Evolutionary conservation across 1,140 invertebrate species (phyloP).

Genomic region (Conopomorpha cramerella): DNA sequence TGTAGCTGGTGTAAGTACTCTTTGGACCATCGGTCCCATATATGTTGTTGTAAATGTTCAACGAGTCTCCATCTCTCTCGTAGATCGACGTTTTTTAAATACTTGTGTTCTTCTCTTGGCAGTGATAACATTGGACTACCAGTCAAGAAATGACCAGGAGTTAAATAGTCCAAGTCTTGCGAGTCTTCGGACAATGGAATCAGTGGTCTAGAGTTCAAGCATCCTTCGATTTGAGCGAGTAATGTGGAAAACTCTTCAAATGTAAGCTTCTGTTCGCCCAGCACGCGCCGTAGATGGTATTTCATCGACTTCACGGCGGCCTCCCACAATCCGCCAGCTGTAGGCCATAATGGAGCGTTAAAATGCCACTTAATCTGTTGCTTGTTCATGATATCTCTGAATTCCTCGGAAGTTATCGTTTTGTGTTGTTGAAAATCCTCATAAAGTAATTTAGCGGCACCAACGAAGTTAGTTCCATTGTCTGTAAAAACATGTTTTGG

Average conservation of each 20-base stretch:
- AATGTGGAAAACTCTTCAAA: constrained; percentile 12
- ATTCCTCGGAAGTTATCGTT: too few relatives aligned
- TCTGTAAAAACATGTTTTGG: background rate
- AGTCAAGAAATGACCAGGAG: constrained; percentile 5
- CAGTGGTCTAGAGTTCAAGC: constrained; percentile 16
- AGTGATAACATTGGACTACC: constrained; percentile 3
- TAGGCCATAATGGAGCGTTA: constrained; percentile 21
- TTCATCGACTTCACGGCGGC: constrained; percentile 11
- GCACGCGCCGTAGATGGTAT: constrained; percentile 7
- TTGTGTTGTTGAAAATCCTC: background rate
- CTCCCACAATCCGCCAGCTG: constrained; percentile 41
- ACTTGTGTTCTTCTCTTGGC: constrained; percentile 6
- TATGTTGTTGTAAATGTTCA: background rate
- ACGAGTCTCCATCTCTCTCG: background rate
- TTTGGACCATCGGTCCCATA: constrained; percentile 11
- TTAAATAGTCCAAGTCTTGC: constrained; percentile 9
- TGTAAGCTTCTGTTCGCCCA: constrained; percentile 7
- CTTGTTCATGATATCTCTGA: background rate
- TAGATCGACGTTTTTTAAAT: background rate
- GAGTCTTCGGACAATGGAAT: constrained; percentile 5
- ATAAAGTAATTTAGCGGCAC: constrained; percentile 6
- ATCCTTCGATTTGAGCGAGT: constrained; percentile 11
- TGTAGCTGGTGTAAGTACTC: constrained; percentile 14
- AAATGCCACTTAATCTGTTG: constrained; percentile 24
- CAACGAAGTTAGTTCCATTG: constrained; percentile 11